Evolutionary conservation across 1,140 invertebrate species (phyloP), one percentile per base, ranked within the genome.

Genomic region (Drosophila sechellia): DNA sequence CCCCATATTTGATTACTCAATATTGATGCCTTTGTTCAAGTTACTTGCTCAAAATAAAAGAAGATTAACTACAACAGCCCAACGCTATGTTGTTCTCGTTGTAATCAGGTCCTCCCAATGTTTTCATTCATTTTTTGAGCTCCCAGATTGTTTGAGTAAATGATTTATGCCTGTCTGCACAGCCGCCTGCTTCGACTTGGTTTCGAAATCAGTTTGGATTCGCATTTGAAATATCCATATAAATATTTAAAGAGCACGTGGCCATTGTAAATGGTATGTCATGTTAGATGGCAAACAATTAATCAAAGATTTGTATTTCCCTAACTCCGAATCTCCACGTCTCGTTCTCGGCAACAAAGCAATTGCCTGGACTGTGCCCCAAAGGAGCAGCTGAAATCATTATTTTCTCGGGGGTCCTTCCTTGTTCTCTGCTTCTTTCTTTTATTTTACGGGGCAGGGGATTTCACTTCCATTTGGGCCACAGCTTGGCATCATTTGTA

Each of bases 201-300:
- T 46, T 22, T 8, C 27, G 39, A 56, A 69, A 70, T 70, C 74
- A 45, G 75, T 58, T 77, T 48, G 42, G 60, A 46, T 72, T 77
- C 63, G 42, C 50, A 78, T 65, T 50, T 66, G 71, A 55, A 74
- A 57, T 52, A 76, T 60, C 57, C 60, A 49, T 22, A 87, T 87
- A 77, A 87, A 87, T 87, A 87, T 89, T 87, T 89, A 89, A 87
- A 89, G 76, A 83, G 83, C 83, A 83, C 84, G 83, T 87, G 83
- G 83, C 84, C 71, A 76, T 87, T 86, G 83, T 86, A 86, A 86
- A 86, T 86, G 79, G 83, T 86, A 79, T 87, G 83, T 77, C 83
- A 77, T 89, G 83, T 89, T 77, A 66, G 76, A 66, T 66, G 84
- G 66, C 68, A 58, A 74, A 87, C 83, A 87, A 87, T 89, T 87